phyloP scores from a whole-genome alignment of 2,113 vertebrate genomes.

The Syngnathoides biaculeatus region DNA sequence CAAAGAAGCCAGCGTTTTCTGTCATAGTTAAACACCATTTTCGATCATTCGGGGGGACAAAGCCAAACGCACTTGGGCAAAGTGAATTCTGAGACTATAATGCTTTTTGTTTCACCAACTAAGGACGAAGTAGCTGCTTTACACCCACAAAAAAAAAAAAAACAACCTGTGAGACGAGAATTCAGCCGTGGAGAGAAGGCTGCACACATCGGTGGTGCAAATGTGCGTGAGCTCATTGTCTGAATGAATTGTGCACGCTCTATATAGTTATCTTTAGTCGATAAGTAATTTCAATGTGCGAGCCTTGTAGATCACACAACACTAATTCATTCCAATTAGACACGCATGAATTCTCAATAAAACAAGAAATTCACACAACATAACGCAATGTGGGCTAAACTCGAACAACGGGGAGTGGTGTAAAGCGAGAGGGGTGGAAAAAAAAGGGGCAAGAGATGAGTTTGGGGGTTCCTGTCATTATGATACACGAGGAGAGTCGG shows the following conservation, averaged over 20 bases:
- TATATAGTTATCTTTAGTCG: constrained; percentile 56
- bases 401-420: constrained; percentile 5
- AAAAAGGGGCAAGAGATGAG: constrained; percentile 27
- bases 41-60: neutral
- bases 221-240: constrained; percentile 24
- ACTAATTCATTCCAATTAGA: constrained; percentile 38
- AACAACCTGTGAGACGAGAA: neutral
- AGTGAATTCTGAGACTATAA: constrained; percentile 65
- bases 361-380: constrained; percentile 9
- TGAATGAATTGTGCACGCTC: constrained; percentile 35
- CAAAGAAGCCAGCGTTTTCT: constrained; percentile 17
- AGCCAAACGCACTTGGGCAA: neutral
- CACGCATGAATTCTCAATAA: constrained; percentile 17
- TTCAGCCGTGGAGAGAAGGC: constrained; percentile 36
- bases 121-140: constrained; percentile 74
- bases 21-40: neutral
- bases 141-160: constrained; percentile 17
- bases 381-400: constrained; percentile 11
- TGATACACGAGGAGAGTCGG: constrained; percentile 57
- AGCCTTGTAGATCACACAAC: constrained; percentile 16
- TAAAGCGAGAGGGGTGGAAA: constrained; percentile 6
- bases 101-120: constrained; percentile 60
- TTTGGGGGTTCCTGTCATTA: constrained; percentile 60
- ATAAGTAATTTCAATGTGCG: constrained; percentile 46
- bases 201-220: neutral